A percentile compares a stretch with the other conserved stretches of the same genome.
Conservation (phyloP, 2,113 vertebrate species). For the Apaloderma vittatum region DNA sequence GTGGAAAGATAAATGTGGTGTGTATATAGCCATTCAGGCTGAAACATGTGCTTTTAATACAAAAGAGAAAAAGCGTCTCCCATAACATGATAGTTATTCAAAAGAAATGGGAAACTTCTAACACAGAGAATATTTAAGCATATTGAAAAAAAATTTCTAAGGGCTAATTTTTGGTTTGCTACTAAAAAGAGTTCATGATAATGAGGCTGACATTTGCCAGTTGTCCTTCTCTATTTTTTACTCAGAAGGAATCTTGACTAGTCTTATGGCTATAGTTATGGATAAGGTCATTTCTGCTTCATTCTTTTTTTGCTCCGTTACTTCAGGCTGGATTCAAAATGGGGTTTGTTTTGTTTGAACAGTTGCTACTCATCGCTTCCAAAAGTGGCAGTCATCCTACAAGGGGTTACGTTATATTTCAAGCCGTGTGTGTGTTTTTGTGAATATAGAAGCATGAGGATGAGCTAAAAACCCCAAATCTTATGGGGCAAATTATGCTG, state of each 20-base stretch:
- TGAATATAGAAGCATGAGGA: background rate
- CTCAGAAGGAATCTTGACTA: conserved; percentile 65
- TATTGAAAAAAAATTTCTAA: conserved; percentile 33
- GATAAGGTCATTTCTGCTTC: conserved; percentile 45
- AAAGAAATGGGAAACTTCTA: conserved; percentile 16
- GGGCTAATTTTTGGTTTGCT: conserved; percentile 36
- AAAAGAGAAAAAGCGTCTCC: background rate
- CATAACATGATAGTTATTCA: background rate
- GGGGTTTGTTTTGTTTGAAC: conserved; percentile 60
- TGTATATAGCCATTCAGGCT: background rate
- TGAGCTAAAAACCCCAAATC: background rate
- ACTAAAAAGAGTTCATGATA: conserved; percentile 47
- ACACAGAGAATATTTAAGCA: background rate
- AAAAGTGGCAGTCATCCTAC: background rate
- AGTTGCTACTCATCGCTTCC: conserved; percentile 49
- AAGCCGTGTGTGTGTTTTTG: background rate
- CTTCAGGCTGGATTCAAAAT: conserved; percentile 1
- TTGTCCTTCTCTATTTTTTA: conserved; percentile 73
- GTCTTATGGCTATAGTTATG: conserved; percentile 1
- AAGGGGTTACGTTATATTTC: background rate
- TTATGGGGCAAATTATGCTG: accelerated
- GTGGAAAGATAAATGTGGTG: background rate
- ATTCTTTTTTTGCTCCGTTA: conserved; percentile 5
- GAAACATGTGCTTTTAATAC: background rate
- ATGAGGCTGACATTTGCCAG: conserved; percentile 71